Conservation (phyloP, 2,888 invertebrate species). For the Drosophila melanosoma region DNA sequence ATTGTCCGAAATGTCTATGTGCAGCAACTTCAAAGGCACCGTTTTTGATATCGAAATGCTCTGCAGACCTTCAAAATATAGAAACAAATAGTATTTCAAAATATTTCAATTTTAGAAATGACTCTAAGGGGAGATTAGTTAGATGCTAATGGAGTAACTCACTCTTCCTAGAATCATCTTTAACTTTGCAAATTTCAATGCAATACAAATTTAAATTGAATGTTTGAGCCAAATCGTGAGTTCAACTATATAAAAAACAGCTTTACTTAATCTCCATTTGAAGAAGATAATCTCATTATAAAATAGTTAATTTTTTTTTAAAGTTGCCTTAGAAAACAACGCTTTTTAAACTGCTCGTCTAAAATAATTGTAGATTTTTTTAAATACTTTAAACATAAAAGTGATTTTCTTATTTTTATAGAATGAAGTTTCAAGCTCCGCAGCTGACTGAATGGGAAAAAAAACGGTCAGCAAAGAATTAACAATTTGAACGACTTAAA, state of each 20-base stretch:
- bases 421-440: not conserved
- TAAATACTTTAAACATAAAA: not conserved
- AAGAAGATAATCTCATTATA: not conserved
- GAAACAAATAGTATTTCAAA: not conserved
- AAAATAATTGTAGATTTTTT: not conserved
- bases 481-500: not conserved
- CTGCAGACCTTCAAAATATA: slow-evolving; percentile 88
- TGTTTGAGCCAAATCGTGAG: not conserved
- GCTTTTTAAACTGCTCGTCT: not conserved
- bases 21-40: slow-evolving; percentile 89
- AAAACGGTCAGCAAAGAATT: not conserved
- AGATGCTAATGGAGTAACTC: not conserved
- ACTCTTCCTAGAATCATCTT: not conserved
- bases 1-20: slow-evolving; percentile 92
- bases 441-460: not conserved
- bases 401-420: not conserved
- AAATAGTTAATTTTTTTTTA: not conserved
- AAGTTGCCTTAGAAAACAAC: too few species aligned
- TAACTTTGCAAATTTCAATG: not conserved
- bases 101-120: not conserved
- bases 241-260: not conserved
- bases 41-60: slow-evolving; percentile 88
- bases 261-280: too few species aligned
- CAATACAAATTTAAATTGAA: not conserved
- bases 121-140: not conserved